phyloP scores from a whole-genome alignment of 2,797 vertebrate species.

The Selene dorsalis region DNA sequence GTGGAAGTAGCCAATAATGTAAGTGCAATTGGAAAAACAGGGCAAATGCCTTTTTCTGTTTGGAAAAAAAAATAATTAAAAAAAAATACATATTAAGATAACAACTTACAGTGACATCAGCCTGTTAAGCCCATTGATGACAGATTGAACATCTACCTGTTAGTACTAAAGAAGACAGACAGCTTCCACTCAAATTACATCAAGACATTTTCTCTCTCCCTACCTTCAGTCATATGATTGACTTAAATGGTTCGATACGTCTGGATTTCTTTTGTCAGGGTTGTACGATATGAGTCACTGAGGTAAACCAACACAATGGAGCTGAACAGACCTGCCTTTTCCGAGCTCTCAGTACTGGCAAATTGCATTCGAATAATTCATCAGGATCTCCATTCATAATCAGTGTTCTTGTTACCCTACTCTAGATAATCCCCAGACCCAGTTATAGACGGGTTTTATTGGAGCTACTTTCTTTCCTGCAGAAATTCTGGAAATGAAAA shows the following conservation, averaged over 20 bases:
- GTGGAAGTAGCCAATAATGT: no score
- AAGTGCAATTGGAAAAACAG: not conserved
- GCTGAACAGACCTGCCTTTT: not conserved
- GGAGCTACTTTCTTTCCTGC: not conserved
- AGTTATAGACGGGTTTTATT: not conserved
- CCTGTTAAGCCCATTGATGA: conserved; percentile 5
- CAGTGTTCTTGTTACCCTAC: not conserved
- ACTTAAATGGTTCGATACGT: not conserved
- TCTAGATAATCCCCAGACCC: not conserved
- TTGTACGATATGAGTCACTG: not conserved
- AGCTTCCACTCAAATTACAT: not conserved
- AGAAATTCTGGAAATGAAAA: not conserved
- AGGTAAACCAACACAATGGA: not conserved
- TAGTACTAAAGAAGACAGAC: not conserved
- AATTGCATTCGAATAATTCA: not conserved
- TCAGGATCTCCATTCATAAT: not conserved
- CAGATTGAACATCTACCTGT: conserved; percentile 8
- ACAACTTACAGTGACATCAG: not conserved
- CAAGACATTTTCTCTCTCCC: not conserved
- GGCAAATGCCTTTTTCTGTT: not conserved
- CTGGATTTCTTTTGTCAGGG: not conserved
- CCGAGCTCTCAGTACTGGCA: not conserved
- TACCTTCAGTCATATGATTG: not conserved
- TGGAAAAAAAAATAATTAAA: not conserved
- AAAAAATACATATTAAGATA: not conserved